Evolutionary conservation across 2,888 invertebrate species (phyloP), one percentile per base, ranked within the genome.

Genomic region (Phalangium opilio): DNA sequence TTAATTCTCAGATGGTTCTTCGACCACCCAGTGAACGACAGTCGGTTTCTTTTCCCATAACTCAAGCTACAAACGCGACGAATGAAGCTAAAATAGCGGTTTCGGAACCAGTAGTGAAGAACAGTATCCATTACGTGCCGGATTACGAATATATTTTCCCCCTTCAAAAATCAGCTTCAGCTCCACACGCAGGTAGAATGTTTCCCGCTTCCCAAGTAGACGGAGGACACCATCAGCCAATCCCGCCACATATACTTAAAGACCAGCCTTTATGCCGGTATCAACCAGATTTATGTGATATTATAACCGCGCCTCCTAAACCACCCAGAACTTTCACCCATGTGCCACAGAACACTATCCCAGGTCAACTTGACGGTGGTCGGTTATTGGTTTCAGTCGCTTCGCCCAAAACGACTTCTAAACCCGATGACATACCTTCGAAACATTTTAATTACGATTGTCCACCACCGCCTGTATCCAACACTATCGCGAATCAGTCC

Each of bases 271-370:
- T 27, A 27, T 27, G 27, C 27, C 4, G 27, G 27, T 27, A 27
- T 27, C 27, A 27, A 8, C 27, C 27, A 4, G 8, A 27, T 8
- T 27, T 27, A 27, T 27, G 27, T 27, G 27, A 27, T 27, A 27
- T 7, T 27, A 27, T 27, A 15, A 44, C 41, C 1, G 53, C 50
- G 15, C 53, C 53, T 33, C 53, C 53, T 2, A 53, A 53, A 36
- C 53, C 53, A 33, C 53, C 53, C 2, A 48, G 53, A 47, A 53
- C 53, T 41, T 53, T 43, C 19, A 44, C 49, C 39, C 49, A 53
- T 42, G 47, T 46, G 15, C 17, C 38, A 12, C 38, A 15, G 12
- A 36, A 36, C 38, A 36, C 15, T 36, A 15, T 17, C 7, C 38
- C 38, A 5, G 14, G 17, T 17, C 14, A 36, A 12, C 38, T 15